Evolutionary conservation across 2,113 vertebrate genomes (phyloP).

Genomic region (Tyrannus savana): DNA sequence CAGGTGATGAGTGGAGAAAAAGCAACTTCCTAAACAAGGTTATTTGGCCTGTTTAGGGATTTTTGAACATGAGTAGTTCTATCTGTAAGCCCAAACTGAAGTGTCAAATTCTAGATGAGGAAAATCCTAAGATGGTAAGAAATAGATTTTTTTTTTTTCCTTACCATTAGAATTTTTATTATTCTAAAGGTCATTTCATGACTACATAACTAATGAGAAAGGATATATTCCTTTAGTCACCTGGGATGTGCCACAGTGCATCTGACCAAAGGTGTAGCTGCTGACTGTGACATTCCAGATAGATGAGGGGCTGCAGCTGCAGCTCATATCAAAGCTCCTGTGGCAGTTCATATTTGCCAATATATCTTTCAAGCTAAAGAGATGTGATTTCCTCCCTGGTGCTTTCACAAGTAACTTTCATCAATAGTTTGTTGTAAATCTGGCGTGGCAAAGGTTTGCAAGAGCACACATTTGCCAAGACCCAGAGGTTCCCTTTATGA

Average conservation of each 20-base stretch:
- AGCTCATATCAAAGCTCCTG: neutral
- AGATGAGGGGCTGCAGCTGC: neutral
- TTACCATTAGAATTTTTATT: neutral
- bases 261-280: conserved; percentile 1
- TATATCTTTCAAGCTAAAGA: conserved; percentile 19
- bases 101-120: neutral
- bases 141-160: neutral
- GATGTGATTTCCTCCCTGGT: neutral
- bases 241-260: conserved; percentile 9
- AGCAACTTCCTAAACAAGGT: neutral
- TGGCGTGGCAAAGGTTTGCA: neutral
- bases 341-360: conserved; percentile 38
- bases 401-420: conserved; percentile 18
- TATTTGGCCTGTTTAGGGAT: neutral
- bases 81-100: neutral
- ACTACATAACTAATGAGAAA: neutral
- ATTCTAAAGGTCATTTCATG: neutral
- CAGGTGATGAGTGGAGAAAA: neutral
- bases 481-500: neutral
- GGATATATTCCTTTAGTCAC: neutral
- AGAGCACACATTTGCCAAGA: neutral
- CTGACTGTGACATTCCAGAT: conserved; percentile 6
- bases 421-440: conserved; percentile 31
- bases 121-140: neutral
- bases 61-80: neutral